phyloP scores from a whole-genome alignment of 2,113 vertebrate species.

The Pungitius pungitius region DNA sequence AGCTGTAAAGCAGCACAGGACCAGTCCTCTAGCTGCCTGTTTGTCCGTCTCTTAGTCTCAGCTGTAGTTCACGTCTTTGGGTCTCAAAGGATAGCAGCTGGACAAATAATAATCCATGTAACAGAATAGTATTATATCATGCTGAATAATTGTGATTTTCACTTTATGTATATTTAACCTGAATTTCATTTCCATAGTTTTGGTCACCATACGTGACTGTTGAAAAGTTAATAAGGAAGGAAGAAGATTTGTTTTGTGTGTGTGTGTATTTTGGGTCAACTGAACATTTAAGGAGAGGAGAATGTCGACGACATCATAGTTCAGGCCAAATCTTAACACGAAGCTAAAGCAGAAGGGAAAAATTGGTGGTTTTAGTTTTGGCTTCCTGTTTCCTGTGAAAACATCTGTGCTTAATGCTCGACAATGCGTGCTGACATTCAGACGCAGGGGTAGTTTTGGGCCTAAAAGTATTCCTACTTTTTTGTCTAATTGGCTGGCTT shows the following conservation, averaged over 20 bases:
- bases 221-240: no score
- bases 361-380: not conserved
- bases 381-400: slow-evolving; percentile 14
- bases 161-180: not conserved
- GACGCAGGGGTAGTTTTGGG: not conserved
- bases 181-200: not conserved
- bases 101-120: slow-evolving; percentile 4
- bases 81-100: not conserved
- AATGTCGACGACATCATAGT: slow-evolving; percentile 2
- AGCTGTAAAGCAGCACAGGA: slow-evolving; percentile 58
- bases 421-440: slow-evolving; percentile 1
- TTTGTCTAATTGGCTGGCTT: not conserved
- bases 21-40: slow-evolving; percentile 36
- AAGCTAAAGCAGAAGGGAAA: slow-evolving; percentile 14
- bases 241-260: not conserved
- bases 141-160: not conserved
- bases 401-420: not conserved
- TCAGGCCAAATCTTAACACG: not conserved
- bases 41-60: slow-evolving; percentile 38
- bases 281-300: not conserved
- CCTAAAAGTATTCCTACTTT: not conserved
- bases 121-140: not conserved
- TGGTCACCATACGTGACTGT: not conserved
- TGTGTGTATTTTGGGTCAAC: slow-evolving; percentile 7
- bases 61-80: slow-evolving; percentile 12